phyloP scores from a whole-genome alignment of 2,888 invertebrate genomes.

The Esperia sulphurella region DNA sequence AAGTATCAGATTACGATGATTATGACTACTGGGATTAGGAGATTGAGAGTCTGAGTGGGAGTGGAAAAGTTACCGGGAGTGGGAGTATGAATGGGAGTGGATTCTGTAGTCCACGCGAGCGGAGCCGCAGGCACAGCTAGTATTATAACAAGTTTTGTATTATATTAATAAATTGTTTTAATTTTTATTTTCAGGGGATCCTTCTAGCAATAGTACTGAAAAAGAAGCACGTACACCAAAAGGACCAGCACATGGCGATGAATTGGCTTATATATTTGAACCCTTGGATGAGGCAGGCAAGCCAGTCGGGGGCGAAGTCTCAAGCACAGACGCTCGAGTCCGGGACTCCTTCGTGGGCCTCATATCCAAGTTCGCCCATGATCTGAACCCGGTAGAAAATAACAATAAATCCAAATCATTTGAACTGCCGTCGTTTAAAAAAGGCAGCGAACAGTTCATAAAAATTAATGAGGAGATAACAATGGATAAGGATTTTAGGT shows the following conservation, averaged over 20 bases:
- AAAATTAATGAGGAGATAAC: constrained; percentile 48
- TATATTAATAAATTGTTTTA: no score
- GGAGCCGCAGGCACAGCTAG: no score
- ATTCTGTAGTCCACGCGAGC: no score
- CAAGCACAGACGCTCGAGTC: constrained; percentile 80
- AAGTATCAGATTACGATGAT: no score
- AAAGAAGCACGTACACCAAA: constrained; percentile 17
- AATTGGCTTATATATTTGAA: constrained; percentile 85
- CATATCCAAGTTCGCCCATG: constrained; percentile 83
- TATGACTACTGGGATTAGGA: no score
- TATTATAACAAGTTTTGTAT: no score
- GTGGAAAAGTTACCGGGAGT: no score
- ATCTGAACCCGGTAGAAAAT: constrained; percentile 27
- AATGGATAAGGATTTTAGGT: constrained; percentile 62
- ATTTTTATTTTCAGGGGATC: not conserved
- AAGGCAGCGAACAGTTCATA: constrained; percentile 50
- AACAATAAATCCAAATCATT: constrained; percentile 28
- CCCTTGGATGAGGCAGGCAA: constrained; percentile 80
- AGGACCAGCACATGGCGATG: constrained; percentile 84
- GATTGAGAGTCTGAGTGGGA: no score
- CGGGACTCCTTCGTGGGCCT: constrained; percentile 83
- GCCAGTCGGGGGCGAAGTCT: constrained; percentile 57
- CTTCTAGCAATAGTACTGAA: constrained; percentile 10
- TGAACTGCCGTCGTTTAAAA: constrained; percentile 39
- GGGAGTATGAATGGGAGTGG: no score